phyloP scores from a whole-genome alignment of 2,113 vertebrate species.

The Melospiza melodia region DNA sequence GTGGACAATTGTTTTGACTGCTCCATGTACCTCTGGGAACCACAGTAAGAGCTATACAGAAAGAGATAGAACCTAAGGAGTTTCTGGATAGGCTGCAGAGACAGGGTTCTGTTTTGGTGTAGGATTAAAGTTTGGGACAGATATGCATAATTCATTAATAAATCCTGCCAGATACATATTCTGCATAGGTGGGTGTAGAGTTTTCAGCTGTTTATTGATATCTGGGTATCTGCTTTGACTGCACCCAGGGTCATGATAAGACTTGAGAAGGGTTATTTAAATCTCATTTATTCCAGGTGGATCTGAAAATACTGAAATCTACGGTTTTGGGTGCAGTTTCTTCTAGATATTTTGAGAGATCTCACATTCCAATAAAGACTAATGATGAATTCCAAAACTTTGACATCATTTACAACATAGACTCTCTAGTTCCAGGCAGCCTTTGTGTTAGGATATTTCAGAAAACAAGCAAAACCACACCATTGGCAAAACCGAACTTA shows the following conservation, averaged over 20 bases:
- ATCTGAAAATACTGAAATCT: background rate
- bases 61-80: background rate
- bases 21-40: background rate
- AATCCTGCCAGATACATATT: background rate
- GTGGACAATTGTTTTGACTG: background rate
- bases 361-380: background rate
- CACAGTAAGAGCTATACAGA: background rate
- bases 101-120: background rate
- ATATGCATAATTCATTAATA: background rate
- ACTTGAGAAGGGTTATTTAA: background rate
- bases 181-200: accelerated
- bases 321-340: background rate
- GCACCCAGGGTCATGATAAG: background rate
- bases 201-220: background rate
- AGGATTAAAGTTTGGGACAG: background rate
- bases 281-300: background rate
- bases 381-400: background rate
- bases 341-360: background rate
- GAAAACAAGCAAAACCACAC: background rate
- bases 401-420: background rate
- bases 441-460: background rate
- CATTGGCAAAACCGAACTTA: background rate
- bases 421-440: background rate
- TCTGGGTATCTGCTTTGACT: background rate
- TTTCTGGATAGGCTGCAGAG: background rate